Conservation (phyloP, 2,113 vertebrate species). For the Callipepla squamata region DNA sequence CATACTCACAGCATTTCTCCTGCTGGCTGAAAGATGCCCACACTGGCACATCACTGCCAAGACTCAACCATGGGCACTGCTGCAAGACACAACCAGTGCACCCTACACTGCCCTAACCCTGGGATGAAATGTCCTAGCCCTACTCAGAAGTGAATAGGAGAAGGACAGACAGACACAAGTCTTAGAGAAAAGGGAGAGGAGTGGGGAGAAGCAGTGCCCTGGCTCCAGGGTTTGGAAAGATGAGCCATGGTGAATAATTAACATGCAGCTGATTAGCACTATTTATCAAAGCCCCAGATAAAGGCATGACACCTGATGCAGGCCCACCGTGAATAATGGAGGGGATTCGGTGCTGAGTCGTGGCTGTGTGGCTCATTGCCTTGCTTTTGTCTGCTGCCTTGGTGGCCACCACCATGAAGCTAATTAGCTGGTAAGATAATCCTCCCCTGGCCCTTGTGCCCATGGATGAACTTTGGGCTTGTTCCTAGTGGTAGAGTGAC, state of each 20-base stretch:
- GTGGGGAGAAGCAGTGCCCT: not conserved
- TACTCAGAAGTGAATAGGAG: not conserved
- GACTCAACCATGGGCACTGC: not conserved
- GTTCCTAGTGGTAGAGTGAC: not conserved
- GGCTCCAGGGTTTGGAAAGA: not conserved
- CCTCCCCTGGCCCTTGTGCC: not conserved
- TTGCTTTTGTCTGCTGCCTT: not conserved
- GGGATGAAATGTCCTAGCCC: not conserved
- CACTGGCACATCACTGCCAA: too few species aligned
- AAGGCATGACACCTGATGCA: conserved; percentile 4
- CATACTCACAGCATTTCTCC: not conserved
- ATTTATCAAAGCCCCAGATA: conserved; percentile 6
- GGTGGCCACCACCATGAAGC: not conserved
- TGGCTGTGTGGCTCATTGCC: not conserved
- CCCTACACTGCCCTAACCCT: not conserved
- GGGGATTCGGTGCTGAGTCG: rapidly evolving
- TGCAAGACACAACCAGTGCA: not conserved
- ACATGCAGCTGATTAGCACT: not conserved
- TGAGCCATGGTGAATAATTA: not conserved
- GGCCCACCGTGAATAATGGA: not conserved
- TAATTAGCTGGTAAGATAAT: conserved; percentile 31
- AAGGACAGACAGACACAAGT: not conserved
- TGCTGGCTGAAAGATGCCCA: not conserved
- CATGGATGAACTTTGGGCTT: not conserved
- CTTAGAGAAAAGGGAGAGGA: not conserved